Conservation (phyloP, 2,797 vertebrate genomes). For the Falco peregrinus region DNA sequence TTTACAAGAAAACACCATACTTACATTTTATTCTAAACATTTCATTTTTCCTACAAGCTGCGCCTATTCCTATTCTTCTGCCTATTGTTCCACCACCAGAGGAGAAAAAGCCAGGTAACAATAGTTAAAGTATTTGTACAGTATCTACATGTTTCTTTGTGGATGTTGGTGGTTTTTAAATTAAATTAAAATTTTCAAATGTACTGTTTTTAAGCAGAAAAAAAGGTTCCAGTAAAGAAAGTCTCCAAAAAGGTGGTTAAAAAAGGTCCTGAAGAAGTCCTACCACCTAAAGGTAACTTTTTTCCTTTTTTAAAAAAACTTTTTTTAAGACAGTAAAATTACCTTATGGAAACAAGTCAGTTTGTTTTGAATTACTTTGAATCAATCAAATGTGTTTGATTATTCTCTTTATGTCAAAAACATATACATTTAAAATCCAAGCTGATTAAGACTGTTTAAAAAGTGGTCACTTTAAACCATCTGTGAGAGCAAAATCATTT, state of each 20-base stretch:
- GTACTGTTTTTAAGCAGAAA: constrained; percentile 64
- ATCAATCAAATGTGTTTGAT: neutral
- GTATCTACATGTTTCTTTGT: neutral
- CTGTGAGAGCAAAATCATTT: neutral
- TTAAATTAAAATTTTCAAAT: neutral
- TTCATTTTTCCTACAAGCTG: constrained; percentile 66
- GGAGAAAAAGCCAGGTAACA: constrained; percentile 77
- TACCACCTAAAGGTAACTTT: constrained; percentile 84
- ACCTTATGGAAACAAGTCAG: neutral
- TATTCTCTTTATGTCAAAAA: neutral
- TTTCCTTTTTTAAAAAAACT: neutral
- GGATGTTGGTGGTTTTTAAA: neutral
- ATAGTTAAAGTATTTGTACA: constrained; percentile 2
- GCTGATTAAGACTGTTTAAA: neutral
- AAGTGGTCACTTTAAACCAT: neutral
- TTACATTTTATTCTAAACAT: constrained; percentile 17
- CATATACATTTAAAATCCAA: neutral
- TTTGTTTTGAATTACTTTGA: neutral
- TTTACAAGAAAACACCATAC: neutral
- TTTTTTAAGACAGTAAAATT: neutral
- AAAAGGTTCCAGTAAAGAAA: constrained; percentile 74
- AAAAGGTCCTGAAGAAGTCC: constrained; percentile 72
- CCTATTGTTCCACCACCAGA: constrained; percentile 72
- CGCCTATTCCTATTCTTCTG: constrained; percentile 72
- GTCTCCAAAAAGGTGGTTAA: constrained; percentile 72